Evolutionary conservation across 2,888 invertebrate genomes (phyloP).

Genomic region (Hirtodrosophila trivittata): DNA sequence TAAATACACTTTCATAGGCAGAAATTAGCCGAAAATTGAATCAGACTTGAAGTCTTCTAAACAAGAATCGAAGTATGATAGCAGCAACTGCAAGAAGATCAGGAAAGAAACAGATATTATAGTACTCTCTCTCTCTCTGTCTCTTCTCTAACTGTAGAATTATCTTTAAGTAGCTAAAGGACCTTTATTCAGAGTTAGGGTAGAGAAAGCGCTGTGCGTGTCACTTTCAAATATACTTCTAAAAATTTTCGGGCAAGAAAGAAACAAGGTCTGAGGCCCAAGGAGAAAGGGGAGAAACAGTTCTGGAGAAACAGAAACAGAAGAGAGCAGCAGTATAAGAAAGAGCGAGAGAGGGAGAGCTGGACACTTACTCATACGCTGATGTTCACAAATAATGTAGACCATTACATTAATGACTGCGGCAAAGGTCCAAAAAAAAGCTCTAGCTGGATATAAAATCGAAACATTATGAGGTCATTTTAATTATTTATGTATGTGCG

Average conservation of each 20-base stretch:
- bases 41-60: no score
- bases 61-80: no score
- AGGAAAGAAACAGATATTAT: no score
- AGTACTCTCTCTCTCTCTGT: no score
- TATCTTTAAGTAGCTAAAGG: background rate
- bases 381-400: slow-evolving; percentile 64
- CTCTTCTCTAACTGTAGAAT: no score
- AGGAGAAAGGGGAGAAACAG: background rate
- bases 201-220: slow-evolving; percentile 40
- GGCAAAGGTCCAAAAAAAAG: slow-evolving; percentile 53
- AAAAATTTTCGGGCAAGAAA: slow-evolving; percentile 2
- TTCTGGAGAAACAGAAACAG: background rate
- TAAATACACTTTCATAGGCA: background rate
- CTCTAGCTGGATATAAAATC: slow-evolving; percentile 53
- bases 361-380: slow-evolving; percentile 36
- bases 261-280: background rate
- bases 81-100: no score
- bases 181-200: background rate
- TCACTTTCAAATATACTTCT: slow-evolving; percentile 30
- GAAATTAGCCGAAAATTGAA: background rate
- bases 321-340: slow-evolving; percentile 2
- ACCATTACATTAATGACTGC: slow-evolving; percentile 72
- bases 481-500: slow-evolving; percentile 62
- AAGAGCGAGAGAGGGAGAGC: background rate
- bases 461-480: slow-evolving; percentile 71